phyloP scores from a whole-genome alignment of 2,797 vertebrate genomes.

The Ciconia nigra region DNA sequence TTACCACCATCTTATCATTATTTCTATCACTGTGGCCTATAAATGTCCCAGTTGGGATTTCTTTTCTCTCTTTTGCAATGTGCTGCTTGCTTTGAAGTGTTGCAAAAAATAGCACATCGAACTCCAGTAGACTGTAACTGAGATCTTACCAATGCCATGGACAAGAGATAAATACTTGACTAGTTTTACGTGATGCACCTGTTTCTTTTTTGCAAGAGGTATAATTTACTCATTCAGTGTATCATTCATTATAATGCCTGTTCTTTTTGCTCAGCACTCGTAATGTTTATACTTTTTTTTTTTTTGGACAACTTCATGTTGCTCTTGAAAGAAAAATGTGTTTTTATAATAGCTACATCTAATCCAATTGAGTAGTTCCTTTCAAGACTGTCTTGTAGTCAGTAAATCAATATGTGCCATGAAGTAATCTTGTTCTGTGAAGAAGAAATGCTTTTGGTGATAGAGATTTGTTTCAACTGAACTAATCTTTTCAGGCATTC shows the following conservation, averaged over 20 bases:
- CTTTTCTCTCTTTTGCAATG: not conserved
- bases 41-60: not conserved
- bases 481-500: not conserved
- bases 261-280: not conserved
- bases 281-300: not conserved
- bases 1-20: not conserved
- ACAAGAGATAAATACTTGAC: not conserved
- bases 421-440: not conserved
- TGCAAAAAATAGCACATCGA: not conserved
- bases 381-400: not conserved
- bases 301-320: not conserved
- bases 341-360: not conserved
- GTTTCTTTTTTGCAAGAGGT: not conserved
- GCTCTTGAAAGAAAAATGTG: not conserved
- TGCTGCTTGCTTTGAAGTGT: not conserved
- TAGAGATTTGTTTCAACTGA: not conserved
- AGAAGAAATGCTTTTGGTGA: not conserved
- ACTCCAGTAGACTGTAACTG: not conserved
- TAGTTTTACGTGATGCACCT: not conserved
- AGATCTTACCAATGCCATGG: not conserved
- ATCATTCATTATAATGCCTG: not conserved
- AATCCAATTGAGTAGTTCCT: slow-evolving; percentile 25
- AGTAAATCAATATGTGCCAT: not conserved
- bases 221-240: not conserved
- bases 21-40: not conserved